These are phyloP conservation scores for Jaculus jaculus DNA, from an alignment of 2,113 vertebrate species.

Conservation along the genomic window DNA sequence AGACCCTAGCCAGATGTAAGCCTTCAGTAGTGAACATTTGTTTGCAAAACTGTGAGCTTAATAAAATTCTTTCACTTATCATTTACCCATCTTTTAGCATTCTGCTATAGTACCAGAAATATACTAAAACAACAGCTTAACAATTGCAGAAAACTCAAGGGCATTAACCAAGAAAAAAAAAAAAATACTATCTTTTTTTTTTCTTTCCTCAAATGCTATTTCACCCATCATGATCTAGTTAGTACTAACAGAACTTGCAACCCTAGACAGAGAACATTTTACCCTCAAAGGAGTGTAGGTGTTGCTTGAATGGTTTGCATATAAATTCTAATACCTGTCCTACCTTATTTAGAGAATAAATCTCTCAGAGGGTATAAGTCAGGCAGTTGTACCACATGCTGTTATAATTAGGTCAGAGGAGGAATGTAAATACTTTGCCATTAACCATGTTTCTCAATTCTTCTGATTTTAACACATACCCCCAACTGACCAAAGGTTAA, in stretches of 20 bases:
- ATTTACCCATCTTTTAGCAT: not conserved
- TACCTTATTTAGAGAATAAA: conserved; percentile 33
- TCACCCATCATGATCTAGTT: not conserved
- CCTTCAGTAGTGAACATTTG: not conserved
- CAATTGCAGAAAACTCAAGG: not conserved
- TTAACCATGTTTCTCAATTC: conserved; percentile 11
- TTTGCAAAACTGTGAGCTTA: not conserved
- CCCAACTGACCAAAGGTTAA: conserved; percentile 51
- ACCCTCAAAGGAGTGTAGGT: conserved; percentile 29
- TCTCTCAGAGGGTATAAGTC: conserved; percentile 39
- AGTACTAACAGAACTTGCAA: conserved; percentile 40
- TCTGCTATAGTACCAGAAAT: not conserved
- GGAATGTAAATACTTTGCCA: not conserved
- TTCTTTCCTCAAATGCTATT: not conserved
- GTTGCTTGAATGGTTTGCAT: conserved; percentile 47
- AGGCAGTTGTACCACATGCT: conserved; percentile 7
- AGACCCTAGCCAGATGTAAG: not conserved
- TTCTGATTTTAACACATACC: conserved; percentile 56
- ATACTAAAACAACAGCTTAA: not conserved
- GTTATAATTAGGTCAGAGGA: conserved; percentile 63
- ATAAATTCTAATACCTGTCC: conserved; percentile 59
- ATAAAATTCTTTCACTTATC: not conserved
- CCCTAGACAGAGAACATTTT: conserved; percentile 17
- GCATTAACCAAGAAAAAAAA: not conserved
- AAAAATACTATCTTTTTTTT: not conserved